phyloP scores from a whole-genome alignment of 2,113 vertebrate species.

The Podarcis cretensis region DNA sequence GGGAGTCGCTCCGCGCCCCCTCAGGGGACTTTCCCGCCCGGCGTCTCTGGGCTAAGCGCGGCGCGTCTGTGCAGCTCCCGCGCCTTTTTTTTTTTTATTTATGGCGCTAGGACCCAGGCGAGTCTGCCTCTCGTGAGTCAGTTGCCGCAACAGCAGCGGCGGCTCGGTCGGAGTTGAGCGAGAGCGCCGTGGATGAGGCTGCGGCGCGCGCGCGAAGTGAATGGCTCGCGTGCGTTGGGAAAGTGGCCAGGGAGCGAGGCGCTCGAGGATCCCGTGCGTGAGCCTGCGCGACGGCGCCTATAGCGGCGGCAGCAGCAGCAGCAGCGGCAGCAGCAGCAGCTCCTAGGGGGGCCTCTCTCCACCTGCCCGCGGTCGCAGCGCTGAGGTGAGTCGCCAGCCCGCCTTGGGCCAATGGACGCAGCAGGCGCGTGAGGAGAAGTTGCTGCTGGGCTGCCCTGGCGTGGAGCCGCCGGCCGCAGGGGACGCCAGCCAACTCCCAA shows the following conservation, averaged over 20 bases:
- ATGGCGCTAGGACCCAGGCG: conserved; percentile 56
- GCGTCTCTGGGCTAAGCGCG: conserved; percentile 51
- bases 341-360: conserved; percentile 24
- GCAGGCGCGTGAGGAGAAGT: background rate
- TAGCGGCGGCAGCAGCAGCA: background rate
- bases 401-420: background rate
- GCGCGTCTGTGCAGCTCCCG: conserved; percentile 61
- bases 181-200: conserved; percentile 67
- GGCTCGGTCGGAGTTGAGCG: conserved; percentile 22
- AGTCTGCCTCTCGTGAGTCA: conserved; percentile 5
- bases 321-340: background rate
- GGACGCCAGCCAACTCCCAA: background rate
- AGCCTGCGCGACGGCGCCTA: conserved; percentile 20
- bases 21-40: conserved; percentile 50
- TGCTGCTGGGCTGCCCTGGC: background rate
- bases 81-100: conserved; percentile 12
- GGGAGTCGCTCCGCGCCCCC: background rate
- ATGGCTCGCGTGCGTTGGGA: conserved; percentile 63
- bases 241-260: conserved; percentile 40
- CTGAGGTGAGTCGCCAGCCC: conserved; percentile 62
- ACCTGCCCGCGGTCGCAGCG: conserved; percentile 14
- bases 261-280: conserved; percentile 26
- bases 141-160: conserved; percentile 28
- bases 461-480: background rate
- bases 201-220: conserved; percentile 61